phyloP scores from a whole-genome alignment of 2,113 vertebrate genomes.

The Dipodomys stephensi region DNA sequence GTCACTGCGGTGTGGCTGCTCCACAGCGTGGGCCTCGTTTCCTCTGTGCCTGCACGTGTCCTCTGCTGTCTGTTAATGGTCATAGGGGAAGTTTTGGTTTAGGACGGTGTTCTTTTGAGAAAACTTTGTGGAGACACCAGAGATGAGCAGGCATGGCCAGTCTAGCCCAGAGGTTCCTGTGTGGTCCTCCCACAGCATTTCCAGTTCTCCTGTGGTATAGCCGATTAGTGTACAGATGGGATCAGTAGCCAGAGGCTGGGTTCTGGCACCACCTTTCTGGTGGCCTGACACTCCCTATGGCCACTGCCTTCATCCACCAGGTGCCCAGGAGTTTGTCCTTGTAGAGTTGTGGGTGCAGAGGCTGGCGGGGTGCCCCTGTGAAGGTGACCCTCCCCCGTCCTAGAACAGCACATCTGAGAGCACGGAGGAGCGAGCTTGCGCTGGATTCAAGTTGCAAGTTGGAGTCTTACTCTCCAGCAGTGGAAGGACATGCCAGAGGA shows the following conservation, averaged over 20 bases:
- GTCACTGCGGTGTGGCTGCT: not conserved
- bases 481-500: not conserved
- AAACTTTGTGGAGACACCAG: not conserved
- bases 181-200: not conserved
- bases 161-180: not conserved
- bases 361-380: no score
- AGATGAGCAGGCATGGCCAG: fast-evolving
- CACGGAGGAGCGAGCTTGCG: fast-evolving
- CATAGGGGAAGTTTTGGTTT: no score
- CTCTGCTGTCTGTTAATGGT: not conserved
- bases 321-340: not conserved
- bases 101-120: not conserved
- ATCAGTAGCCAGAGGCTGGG: not conserved
- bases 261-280: not conserved
- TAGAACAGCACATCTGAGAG: not conserved
- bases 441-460: not conserved
- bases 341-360: not conserved
- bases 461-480: not conserved
- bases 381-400: not conserved
- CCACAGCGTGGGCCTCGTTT: not conserved
- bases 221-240: fast-evolving
- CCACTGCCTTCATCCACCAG: not conserved
- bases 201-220: no score
- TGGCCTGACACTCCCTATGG: not conserved
- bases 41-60: no score